Evolutionary conservation across 2,888 invertebrate species (phyloP).

Genomic region (Cephus sareptanus): DNA sequence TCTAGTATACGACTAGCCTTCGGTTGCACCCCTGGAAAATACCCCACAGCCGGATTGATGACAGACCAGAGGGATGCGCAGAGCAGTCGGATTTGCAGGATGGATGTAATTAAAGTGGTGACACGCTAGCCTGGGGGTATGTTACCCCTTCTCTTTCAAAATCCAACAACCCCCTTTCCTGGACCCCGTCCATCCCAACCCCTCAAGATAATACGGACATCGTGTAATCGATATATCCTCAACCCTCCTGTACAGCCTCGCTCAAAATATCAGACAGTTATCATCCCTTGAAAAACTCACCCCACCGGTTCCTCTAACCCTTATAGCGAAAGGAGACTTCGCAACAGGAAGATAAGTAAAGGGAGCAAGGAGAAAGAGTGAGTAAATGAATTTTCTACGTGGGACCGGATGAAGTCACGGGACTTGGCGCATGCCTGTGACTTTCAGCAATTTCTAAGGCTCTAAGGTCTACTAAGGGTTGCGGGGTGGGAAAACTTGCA

Average conservation of each 20-base stretch:
- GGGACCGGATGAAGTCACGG: not conserved
- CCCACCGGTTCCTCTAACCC: not conserved
- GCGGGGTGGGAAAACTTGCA: slow-evolving; percentile 23
- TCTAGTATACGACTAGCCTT: not conserved
- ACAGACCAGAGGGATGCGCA: slow-evolving; percentile 31
- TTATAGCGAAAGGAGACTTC: not conserved
- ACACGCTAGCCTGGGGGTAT: slow-evolving; percentile 61
- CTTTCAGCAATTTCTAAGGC: not conserved
- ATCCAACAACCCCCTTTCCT: slow-evolving; percentile 44
- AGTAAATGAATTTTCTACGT: not conserved
- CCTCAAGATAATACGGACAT: slow-evolving; percentile 60
- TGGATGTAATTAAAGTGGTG: slow-evolving; percentile 64
- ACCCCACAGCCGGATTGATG: slow-evolving; percentile 30
- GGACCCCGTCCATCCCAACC: slow-evolving; percentile 45
- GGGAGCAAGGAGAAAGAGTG: not conserved
- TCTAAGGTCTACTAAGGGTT: not conserved
- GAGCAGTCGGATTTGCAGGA: slow-evolving; percentile 46
- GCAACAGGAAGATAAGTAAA: not conserved
- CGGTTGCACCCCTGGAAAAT: slow-evolving; percentile 31
- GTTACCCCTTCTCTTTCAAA: slow-evolving; percentile 26
- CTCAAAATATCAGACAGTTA: not conserved
- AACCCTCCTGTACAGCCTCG: slow-evolving; percentile 27
- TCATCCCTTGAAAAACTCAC: not conserved
- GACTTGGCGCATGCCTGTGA: not conserved
- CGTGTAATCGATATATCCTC: slow-evolving; percentile 56